Percentiles rank a stretch among this genome's conserved stretches.
Conservation (phyloP, 2,888 invertebrate species). For the Deilephila elpenor region DNA sequence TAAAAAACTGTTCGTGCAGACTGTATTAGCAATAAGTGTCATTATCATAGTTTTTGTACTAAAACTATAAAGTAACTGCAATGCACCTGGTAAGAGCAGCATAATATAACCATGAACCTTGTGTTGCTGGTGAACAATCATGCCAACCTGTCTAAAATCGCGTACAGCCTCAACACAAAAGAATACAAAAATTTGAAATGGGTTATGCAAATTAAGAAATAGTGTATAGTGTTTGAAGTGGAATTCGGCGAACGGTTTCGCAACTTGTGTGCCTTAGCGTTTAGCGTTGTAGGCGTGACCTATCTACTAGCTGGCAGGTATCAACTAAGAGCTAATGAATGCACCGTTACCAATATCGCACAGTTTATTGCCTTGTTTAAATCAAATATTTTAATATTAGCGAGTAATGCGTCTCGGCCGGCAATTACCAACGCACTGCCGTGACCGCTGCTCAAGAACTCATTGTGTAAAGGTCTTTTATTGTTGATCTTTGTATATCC, state of each 20-base stretch:
- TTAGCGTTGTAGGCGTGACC: conserved; percentile 59
- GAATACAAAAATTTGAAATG: no score
- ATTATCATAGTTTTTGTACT: no score
- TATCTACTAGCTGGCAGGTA: conserved; percentile 40
- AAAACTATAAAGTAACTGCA: no score
- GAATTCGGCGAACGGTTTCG: conserved; percentile 50
- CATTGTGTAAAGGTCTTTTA: conserved; percentile 25
- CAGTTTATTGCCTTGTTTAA: conserved; percentile 30
- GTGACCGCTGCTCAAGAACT: conserved; percentile 29
- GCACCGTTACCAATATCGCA: conserved; percentile 51
- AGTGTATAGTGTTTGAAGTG: background rate
- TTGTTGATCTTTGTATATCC: background rate
- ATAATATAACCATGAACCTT: no score
- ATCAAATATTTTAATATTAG: conserved; percentile 22
- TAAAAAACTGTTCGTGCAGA: no score
- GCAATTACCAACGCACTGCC: conserved; percentile 29
- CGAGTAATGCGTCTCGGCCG: conserved; percentile 10
- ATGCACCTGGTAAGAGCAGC: no score
- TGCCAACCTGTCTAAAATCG: no score
- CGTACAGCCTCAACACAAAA: no score
- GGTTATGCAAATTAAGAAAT: no score
- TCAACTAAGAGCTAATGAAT: conserved; percentile 38
- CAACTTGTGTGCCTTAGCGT: conserved; percentile 53
- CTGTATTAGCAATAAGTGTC: no score
- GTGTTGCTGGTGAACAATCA: no score